Evolutionary conservation across 2,888 invertebrate genomes (phyloP), one percentile per base, ranked within the genome.

Genomic region (Ophonus ardosiacus): DNA sequence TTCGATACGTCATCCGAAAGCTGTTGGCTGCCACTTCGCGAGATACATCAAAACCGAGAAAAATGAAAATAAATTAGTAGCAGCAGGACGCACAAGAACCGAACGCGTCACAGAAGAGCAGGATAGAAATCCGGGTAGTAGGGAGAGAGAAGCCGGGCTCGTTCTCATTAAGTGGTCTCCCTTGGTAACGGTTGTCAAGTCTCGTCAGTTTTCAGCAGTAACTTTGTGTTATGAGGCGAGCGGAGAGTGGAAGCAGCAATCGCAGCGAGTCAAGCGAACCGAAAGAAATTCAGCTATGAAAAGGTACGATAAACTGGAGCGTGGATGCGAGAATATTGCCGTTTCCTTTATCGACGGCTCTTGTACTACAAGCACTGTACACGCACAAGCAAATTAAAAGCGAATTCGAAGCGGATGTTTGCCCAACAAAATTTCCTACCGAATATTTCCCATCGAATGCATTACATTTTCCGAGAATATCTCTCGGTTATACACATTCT

Each of bases 91-190:
- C 31, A 21, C 74, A 76, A 43, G 76, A 74, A 74, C 24, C 65
- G 51, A 71, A 71, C 51, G 51, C 40, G 65, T 51, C 43, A 51
- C 17, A 40, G 81, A 7, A 61, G 63, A 18, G 10, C 7, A 15
- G 18, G 17, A n/a, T 15, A 51, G 21, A 31, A n/a, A 24, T n/a
- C 8, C 21, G 56, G 13, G 24, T 17, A 38, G 56, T 10, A 31
- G 56, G 40, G 24, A 56, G 38, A 65, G 80, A 83, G 81, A 43
- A 40, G 59, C 86, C 86, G 86, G 88, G 88, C 87, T 65, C 87
- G 89, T 88, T 89, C 89, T 90, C 90, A 90, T 90, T 90, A 90
- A 90, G 90, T 90, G 90, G 90, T 90, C 90, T 90, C 90, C 90
- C 90, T 87, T 89, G 90, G 90, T 89, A 90, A 90, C 90, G 90